phyloP scores from a whole-genome alignment of 2,113 vertebrate species.

The Oreamnos americanus region DNA sequence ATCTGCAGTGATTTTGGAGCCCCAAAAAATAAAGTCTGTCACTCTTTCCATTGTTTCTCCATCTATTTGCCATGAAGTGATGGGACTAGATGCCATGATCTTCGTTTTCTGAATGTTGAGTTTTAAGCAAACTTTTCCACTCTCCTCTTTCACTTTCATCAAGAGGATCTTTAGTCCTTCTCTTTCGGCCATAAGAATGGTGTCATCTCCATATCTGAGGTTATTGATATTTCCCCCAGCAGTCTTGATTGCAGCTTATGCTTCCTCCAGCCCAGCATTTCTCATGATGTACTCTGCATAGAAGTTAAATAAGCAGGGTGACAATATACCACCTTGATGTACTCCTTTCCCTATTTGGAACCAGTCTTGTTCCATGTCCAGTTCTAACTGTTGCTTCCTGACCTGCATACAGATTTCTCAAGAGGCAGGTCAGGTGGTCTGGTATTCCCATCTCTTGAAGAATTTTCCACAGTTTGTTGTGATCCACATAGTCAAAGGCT shows the following conservation, averaged over 20 bases:
- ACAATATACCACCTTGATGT: not conserved
- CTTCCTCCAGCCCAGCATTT: not conserved
- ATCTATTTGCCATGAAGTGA: not conserved
- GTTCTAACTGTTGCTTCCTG: not conserved
- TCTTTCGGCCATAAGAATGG: not conserved
- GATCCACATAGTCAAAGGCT: not conserved
- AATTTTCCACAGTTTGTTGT: not conserved
- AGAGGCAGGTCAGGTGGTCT: not conserved
- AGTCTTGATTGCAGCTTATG: not conserved
- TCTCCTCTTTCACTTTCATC: not conserved
- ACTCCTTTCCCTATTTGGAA: not conserved
- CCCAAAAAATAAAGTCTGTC: fast-evolving
- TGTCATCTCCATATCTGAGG: not conserved
- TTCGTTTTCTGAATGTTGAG: not conserved
- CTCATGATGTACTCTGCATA: not conserved
- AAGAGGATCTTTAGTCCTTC: not conserved
- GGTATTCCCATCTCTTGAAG: not conserved
- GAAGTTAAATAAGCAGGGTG: not conserved
- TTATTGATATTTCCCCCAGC: not conserved
- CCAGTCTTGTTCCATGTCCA: not conserved
- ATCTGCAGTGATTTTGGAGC: not conserved
- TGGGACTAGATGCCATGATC: not conserved
- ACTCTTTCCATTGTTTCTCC: not conserved
- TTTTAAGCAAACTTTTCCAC: not conserved
- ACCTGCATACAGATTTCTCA: not conserved